Conservation (phyloP, 2,797 vertebrate genomes). For the Crocodylus rhombifer region DNA sequence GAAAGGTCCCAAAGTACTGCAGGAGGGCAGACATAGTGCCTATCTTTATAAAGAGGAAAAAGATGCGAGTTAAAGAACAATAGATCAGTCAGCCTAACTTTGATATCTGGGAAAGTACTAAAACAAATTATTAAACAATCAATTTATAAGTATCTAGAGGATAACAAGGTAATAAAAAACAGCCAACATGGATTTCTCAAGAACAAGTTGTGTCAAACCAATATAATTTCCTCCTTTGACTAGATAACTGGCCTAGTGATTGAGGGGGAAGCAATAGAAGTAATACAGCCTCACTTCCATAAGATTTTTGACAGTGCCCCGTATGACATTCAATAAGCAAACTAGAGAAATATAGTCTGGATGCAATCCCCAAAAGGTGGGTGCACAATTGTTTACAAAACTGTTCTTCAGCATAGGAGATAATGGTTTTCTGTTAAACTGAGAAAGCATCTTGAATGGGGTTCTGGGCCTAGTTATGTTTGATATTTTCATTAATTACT, state of each 20-base stretch:
- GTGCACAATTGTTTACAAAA: too few relatives aligned
- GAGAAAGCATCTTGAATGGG: neutral
- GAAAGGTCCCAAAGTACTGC: neutral
- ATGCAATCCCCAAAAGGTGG: too few relatives aligned
- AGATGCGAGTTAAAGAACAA: neutral
- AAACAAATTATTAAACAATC: neutral
- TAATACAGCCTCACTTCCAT: accelerated
- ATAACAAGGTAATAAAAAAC: neutral
- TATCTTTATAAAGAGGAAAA: neutral
- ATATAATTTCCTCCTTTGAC: neutral
- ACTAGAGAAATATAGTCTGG: neutral
- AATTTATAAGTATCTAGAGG: neutral
- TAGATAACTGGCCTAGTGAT: neutral
- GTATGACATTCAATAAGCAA: neutral
- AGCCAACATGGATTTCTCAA: neutral
- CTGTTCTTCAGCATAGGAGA: too few relatives aligned
- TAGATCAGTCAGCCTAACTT: neutral
- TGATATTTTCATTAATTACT: neutral
- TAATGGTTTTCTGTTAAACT: neutral
- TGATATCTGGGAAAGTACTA: neutral
- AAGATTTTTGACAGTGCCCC: neutral
- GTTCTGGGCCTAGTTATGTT: neutral
- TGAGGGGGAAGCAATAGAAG: neutral
- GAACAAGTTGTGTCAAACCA: accelerated
- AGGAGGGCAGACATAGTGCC: neutral